Evolutionary conservation across 2,888 invertebrate genomes (phyloP).

Genomic region (Cotesia congregata): DNA sequence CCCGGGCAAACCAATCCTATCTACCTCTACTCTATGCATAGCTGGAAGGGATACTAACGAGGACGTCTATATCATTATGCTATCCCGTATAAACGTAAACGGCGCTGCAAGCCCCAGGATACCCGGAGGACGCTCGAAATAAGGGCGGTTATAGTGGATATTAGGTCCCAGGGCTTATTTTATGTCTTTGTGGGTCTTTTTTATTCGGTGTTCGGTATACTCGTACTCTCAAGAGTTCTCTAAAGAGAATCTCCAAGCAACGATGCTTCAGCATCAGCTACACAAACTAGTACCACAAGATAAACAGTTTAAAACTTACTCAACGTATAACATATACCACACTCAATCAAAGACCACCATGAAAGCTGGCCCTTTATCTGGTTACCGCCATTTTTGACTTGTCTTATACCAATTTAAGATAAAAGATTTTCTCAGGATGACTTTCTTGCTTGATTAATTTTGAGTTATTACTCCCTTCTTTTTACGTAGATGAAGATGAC

Average conservation of each 20-base stretch:
- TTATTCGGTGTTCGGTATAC: constrained; percentile 13
- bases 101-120: constrained; percentile 35
- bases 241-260: constrained; percentile 34
- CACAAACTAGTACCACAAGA: constrained; percentile 33
- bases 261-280: constrained; percentile 17
- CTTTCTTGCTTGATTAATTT: constrained; percentile 6
- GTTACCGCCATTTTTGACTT: constrained; percentile 32
- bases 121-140: constrained; percentile 51
- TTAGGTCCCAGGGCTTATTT: constrained; percentile 44
- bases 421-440: not conserved
- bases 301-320: constrained; percentile 52
- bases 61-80: constrained; percentile 68
- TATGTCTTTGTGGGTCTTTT: constrained; percentile 17
- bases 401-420: constrained; percentile 43
- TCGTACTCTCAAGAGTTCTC: constrained; percentile 20
- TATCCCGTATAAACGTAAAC: constrained; percentile 52
- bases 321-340: constrained; percentile 53
- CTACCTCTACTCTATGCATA: constrained; percentile 49
- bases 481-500: too few relatives aligned
- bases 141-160: constrained; percentile 53
- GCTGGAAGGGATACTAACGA: constrained; percentile 60
- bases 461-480: not conserved
- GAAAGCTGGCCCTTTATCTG: constrained; percentile 56
- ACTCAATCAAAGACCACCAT: constrained; percentile 64
- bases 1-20: constrained; percentile 61